Percentiles rank a stretch among this genome's conserved stretches.
Evolutionary conservation across 1,140 invertebrate species (phyloP).

Genomic region (Leptinotarsa texana): DNA sequence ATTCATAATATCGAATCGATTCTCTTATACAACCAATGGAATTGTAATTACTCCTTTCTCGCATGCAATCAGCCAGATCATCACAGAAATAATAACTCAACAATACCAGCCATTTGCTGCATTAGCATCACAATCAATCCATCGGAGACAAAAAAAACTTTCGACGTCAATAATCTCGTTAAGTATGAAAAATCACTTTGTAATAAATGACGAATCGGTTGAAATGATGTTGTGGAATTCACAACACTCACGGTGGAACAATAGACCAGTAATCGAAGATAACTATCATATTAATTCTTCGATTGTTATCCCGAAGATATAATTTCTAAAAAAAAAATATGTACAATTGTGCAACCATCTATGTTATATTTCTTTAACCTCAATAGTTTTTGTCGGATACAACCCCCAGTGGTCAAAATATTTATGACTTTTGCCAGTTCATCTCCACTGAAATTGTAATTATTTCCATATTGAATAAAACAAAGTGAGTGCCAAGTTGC

Average conservation of each 20-base stretch:
- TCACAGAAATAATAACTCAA: not conserved
- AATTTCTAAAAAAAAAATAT: too few species aligned
- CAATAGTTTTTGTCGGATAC: too few species aligned
- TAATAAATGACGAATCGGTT: constrained; percentile 41
- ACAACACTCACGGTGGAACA: constrained; percentile 41
- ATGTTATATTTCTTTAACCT: too few species aligned
- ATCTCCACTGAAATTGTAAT: too few species aligned
- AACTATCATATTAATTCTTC: too few species aligned
- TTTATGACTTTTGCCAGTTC: too few species aligned
- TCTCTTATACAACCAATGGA: not conserved
- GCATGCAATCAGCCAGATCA: not conserved
- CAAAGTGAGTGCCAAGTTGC: too few species aligned
- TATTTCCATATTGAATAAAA: too few species aligned
- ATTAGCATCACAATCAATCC: constrained; percentile 3
- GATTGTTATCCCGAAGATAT: too few species aligned
- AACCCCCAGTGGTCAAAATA: too few species aligned
- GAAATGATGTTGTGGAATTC: constrained; percentile 42
- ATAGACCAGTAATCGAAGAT: too few species aligned
- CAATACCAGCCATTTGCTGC: not conserved
- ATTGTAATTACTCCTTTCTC: not conserved
- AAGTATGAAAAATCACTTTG: constrained; percentile 43
- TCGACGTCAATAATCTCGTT: constrained; percentile 36
- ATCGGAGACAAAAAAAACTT: not conserved
- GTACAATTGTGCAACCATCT: too few species aligned
- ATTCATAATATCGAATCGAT: not conserved